A percentile compares a stretch with the other conserved stretches of the same genome.
Evolutionary conservation across 2,888 invertebrate genomes (phyloP).

Genomic region (Melipona bicolor): DNA sequence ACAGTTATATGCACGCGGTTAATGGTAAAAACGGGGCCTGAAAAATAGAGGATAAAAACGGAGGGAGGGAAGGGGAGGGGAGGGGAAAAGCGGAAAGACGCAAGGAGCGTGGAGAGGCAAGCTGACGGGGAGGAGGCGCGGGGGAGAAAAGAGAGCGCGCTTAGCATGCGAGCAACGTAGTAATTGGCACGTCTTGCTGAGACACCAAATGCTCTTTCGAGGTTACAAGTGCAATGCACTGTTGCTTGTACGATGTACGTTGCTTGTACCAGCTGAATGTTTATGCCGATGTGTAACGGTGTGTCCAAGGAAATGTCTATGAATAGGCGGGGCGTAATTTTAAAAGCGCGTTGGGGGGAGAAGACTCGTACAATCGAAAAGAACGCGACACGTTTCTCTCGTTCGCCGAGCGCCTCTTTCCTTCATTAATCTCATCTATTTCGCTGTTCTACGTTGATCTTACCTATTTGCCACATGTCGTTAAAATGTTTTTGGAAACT

Average conservation of each 20-base stretch:
- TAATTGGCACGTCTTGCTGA: constrained; percentile 73
- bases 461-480: too few species aligned
- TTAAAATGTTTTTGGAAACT: too few species aligned
- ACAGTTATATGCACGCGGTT: too few species aligned
- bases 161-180: constrained; percentile 70
- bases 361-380: not conserved
- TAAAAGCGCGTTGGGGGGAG: not conserved
- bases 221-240: constrained; percentile 74
- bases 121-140: not conserved
- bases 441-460: too few species aligned
- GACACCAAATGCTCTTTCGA: constrained; percentile 73
- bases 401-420: not conserved
- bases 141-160: constrained; percentile 66
- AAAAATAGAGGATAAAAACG: not conserved
- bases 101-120: not conserved
- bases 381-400: constrained; percentile 2
- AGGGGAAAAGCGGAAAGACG: not conserved
- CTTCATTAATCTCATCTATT: too few species aligned
- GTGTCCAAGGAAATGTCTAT: constrained; percentile 54
- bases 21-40: too few species aligned
- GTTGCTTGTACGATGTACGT: constrained; percentile 62
- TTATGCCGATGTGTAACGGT: constrained; percentile 60
- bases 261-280: constrained; percentile 65
- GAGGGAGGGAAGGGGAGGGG: too few species aligned
- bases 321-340: constrained; percentile 48